Evolutionary conservation across 1,140 invertebrate species (phyloP).

Genomic region (Lordiphosa stackelbergi): DNA sequence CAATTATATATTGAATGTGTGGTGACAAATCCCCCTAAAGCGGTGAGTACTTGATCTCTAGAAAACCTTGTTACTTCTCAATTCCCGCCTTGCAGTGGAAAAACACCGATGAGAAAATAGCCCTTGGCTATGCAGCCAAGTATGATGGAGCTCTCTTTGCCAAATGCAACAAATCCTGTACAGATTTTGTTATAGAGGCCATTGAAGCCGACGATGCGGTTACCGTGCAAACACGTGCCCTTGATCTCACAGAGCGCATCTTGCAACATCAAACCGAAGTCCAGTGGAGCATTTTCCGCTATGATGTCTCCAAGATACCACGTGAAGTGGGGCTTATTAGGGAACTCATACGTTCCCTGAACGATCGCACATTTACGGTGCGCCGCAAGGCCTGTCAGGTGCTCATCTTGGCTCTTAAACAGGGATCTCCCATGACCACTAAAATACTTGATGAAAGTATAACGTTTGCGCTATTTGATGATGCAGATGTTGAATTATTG

Average conservation of each 20-base stretch:
- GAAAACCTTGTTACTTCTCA: not conserved
- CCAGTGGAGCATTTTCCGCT: slow-evolving; percentile 68
- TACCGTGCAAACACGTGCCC: slow-evolving; percentile 48
- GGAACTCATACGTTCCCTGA: slow-evolving; percentile 53
- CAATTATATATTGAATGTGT: slow-evolving; percentile 64
- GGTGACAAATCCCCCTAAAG: slow-evolving; percentile 59
- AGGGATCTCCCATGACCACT: slow-evolving; percentile 58
- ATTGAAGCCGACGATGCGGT: slow-evolving; percentile 62
- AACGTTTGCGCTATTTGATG: slow-evolving; percentile 54
- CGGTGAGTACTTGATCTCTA: slow-evolving; percentile 24
- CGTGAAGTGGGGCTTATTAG: slow-evolving; percentile 58
- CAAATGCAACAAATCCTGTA: slow-evolving; percentile 70
- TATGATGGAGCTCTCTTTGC: slow-evolving; percentile 70
- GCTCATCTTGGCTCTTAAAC: slow-evolving; percentile 42
- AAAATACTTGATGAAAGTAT: slow-evolving; percentile 63
- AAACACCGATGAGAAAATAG: slow-evolving; percentile 50
- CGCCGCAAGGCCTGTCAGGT: slow-evolving; percentile 68
- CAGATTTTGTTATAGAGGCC: slow-evolving; percentile 47
- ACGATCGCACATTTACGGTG: slow-evolving; percentile 62
- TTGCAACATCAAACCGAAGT: slow-evolving; percentile 64
- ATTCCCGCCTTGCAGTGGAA: slow-evolving; percentile 51
- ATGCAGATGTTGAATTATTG: slow-evolving; percentile 30
- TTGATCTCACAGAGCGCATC: slow-evolving; percentile 63
- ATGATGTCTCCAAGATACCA: slow-evolving; percentile 68
- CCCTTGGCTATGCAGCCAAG: slow-evolving; percentile 71